Percentiles rank a stretch among this genome's conserved stretches.
Evolutionary conservation across 2,797 vertebrate species (phyloP).

Genomic region (Malurus leucopterus): DNA sequence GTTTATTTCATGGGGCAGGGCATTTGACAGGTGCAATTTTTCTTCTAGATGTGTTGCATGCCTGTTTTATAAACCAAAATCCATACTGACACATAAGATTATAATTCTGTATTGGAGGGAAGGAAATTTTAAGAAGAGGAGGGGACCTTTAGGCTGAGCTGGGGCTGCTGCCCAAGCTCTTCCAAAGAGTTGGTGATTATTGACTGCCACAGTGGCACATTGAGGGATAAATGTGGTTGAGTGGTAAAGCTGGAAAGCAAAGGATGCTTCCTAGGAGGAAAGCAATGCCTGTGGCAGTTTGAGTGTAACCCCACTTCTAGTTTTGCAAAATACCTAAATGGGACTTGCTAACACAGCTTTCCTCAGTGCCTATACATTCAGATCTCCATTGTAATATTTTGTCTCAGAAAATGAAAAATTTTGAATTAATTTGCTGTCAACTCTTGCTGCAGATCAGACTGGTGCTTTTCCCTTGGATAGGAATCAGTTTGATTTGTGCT

Average conservation of each 20-base stretch:
- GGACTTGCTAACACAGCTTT: not conserved
- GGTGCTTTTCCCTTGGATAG: not conserved
- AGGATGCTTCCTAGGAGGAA: not conserved
- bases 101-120: conserved; percentile 45
- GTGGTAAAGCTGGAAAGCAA: not conserved
- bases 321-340: not conserved
- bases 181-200: not conserved
- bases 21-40: conserved; percentile 80
- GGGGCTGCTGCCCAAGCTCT: not conserved
- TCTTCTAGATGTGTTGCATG: conserved; percentile 73
- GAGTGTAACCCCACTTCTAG: not conserved
- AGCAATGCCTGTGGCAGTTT: fast-evolving
- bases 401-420: not conserved
- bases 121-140: conserved; percentile 23
- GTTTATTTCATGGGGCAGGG: conserved; percentile 69
- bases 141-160: not conserved
- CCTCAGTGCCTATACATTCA: not conserved
- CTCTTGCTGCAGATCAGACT: not conserved
- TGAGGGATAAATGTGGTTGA: not conserved
- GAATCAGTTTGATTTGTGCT: conserved; percentile 29
- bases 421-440: not conserved
- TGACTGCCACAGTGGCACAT: not conserved
- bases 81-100: conserved; percentile 58
- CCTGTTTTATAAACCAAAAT: conserved; percentile 73
- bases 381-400: not conserved